phyloP scores from a whole-genome alignment of 2,113 vertebrate species.

The Heterochromis multidens region DNA sequence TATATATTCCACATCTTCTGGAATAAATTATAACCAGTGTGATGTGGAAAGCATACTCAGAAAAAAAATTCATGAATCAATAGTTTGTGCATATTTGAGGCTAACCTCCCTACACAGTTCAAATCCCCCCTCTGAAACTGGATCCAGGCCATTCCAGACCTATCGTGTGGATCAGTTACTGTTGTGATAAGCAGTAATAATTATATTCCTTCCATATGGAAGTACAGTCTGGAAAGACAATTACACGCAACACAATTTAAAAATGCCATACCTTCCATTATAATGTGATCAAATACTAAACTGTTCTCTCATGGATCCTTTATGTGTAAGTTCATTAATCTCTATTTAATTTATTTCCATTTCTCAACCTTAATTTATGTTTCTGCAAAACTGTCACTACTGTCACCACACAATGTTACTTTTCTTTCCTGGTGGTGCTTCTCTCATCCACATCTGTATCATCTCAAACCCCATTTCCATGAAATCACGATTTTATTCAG shows the following conservation, averaged over 20 bases:
- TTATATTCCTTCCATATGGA: conserved; percentile 22
- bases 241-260: background rate
- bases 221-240: background rate
- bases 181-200: conserved; percentile 12
- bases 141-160: conserved; percentile 13
- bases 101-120: background rate
- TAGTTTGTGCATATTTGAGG: background rate
- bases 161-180: conserved; percentile 19
- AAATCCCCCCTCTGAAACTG: conserved; percentile 7
- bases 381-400: background rate
- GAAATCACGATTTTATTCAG: no score
- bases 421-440: background rate
- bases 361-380: background rate
- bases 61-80: background rate
- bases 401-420: background rate
- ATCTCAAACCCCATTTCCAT: background rate
- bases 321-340: background rate
- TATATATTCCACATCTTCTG: background rate
- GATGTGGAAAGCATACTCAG: background rate
- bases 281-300: background rate
- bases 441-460: background rate
- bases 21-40: background rate
- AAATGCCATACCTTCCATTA: background rate
- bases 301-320: background rate
- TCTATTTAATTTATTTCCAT: background rate